Evolutionary conservation across 1,140 invertebrate species (phyloP).

Genomic region (Penaeus japonicus): DNA sequence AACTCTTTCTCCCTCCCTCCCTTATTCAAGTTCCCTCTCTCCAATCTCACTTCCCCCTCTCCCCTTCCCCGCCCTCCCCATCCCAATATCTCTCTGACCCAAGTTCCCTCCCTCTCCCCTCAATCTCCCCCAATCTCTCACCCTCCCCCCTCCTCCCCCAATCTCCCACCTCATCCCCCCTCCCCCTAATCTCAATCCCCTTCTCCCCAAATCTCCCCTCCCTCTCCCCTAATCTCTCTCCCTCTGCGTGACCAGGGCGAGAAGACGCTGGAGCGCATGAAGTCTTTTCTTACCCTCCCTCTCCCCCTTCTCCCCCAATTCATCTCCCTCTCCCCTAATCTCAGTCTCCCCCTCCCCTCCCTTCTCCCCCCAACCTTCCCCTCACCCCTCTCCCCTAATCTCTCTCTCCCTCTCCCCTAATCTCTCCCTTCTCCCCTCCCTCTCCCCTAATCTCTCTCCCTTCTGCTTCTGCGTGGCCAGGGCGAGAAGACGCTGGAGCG

Average conservation of each 20-base stretch:
- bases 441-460: neutral
- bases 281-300: no score
- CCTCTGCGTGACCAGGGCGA: slow-evolving; percentile 15
- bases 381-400: neutral
- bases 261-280: slow-evolving; percentile 46
- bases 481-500: slow-evolving; percentile 45
- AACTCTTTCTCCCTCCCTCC: no score
- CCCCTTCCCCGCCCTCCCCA: no score
- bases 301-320: no score
- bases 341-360: neutral
- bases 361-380: neutral
- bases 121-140: fast-evolving
- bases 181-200: neutral
- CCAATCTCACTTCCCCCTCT: no score
- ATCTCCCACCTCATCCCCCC: neutral
- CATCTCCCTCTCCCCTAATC: neutral
- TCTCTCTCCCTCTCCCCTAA: no score
- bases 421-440: no score
- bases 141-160: no score
- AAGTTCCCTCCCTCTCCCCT: no score
- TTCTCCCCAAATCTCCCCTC: neutral
- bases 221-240: neutral
- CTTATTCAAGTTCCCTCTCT: no score
- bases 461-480: neutral
- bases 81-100: no score